Base-by-base conservation (phyloP, 2,797 vertebrate species). In the Naso thynnoides region DNA sequence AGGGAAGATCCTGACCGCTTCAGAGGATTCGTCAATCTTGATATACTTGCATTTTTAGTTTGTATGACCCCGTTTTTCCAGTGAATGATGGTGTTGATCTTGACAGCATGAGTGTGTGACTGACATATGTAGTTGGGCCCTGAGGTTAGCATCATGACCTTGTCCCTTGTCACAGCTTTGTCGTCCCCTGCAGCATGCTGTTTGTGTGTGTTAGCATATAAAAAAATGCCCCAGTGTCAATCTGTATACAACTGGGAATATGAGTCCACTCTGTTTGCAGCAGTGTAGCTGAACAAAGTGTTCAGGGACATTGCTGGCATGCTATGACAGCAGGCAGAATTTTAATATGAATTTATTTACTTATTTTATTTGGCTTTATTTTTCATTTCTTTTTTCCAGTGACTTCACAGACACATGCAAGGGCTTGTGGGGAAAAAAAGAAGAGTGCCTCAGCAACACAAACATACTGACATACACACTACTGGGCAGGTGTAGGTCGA, bases 121-220 rank as follows among this genome's bases (percentile, higher is more conserved):
- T 88, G 86, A 83, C 87, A 88, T 87, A 80, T 84, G 81, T 54
- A 73, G 81, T 45, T 6, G 21, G 42, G 54, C 78, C 85, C 82
- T 7, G 70, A 71, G 89, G 87, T 92, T 75, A 56, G 31, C 47
- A 29, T 57, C 60, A 49, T 48, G 77, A 74, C 83, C 85, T 80
- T 78, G 72, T 85, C 62, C 71, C 69, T 76, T 38, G 49, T 87
- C 76, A 77, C 70, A 27, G 86, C 79, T 29, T 66, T 65, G 73
- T 63, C 55, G 72, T 75, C 73, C 65, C 85, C 72, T 8, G 47
- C 61, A 78, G 84, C 75, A 14, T 4, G 26, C 29, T 47, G 76
- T 55, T 47, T 80, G 36, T 71, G 54, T 44, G 52, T 59, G 52
- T 68, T 72, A 14, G n/a, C 52, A 56, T 63, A 44, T 74, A 78